Base-by-base conservation (phyloP, 2,888 invertebrate genomes). In the Drosophila crucigera region DNA sequence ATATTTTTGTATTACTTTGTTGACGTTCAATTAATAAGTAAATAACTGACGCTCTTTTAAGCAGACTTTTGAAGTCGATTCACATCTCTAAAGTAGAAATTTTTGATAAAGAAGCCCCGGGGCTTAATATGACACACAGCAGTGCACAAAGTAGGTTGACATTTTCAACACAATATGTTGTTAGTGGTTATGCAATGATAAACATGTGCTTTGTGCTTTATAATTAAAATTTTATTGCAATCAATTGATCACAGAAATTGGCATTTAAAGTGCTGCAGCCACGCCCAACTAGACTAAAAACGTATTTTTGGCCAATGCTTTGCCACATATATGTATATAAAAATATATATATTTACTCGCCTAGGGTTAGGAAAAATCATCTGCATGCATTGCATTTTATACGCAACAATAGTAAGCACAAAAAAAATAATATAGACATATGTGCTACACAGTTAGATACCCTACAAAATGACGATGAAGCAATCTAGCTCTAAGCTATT, bases 291-390 rank as follows among this genome's bases (percentile, higher is more conserved):
- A 4, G 2, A 19, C 22, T 28, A 14, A 22, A 30, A 30, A 3
- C 35, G 28, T 33, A 72, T 68, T 79, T 74, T 68, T 72, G 74
- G 73, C 75, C 68, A 70, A 71, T 81, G 64, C 59, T 67, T 69
- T 88, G 78, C 76, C 76, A 83, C 74, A n/a, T 11, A 37, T 55
- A 35, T 30, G 30, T 30, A 30, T 16, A 54, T 33, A 83, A 74
- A 85, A 76, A 81, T 80, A n/a, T 14, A 37, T 56, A 28, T 28
- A 14, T 56, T 83, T 76, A 83, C 76, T 81, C 75, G 81, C 73
- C 70, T 61, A 50, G 70, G 70, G 78, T 55, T 53, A 65, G 58
- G 43, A 58, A 63, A 63, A 63, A 68, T 66, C 71, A 67, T 49
- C 56, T 73, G 64, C 73, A 68, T 66, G 59, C 68, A 81, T 50